phyloP scores from a whole-genome alignment of 2,113 vertebrate genomes.

The Butastur rufipennis region DNA sequence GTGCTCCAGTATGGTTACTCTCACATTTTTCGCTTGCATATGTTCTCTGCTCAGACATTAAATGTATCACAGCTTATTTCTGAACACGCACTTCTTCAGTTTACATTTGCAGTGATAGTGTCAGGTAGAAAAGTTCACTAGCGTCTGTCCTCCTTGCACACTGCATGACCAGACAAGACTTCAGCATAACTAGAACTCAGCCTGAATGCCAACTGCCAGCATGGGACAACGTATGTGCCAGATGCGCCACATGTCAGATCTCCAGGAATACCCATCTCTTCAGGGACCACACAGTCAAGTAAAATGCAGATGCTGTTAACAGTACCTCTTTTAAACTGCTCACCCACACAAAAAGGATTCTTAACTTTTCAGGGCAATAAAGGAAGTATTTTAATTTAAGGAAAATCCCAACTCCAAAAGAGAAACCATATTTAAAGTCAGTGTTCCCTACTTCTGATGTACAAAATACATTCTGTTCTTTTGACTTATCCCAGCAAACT shows the following conservation, averaged over 20 bases:
- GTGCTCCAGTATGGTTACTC: not conserved
- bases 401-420: not conserved
- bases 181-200: not conserved
- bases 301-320: not conserved
- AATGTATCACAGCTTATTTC: not conserved
- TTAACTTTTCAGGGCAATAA: not conserved
- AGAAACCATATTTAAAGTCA: not conserved
- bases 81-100: not conserved
- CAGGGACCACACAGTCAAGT: not conserved
- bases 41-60: not conserved
- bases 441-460: not conserved
- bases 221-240: not conserved
- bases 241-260: not conserved
- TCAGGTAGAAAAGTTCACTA: not conserved
- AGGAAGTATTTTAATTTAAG: not conserved
- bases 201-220: not conserved
- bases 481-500: not conserved
- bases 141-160: not conserved
- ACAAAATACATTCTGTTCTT: not conserved
- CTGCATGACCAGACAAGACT: not conserved
- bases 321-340: not conserved
- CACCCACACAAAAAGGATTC: not conserved
- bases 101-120: not conserved
- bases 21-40: not conserved
- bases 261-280: not conserved